These are phyloP conservation scores for Pachyuromys duprasi DNA, from an alignment of 2,797 vertebrate genomes.

Conservation along the genomic window DNA sequence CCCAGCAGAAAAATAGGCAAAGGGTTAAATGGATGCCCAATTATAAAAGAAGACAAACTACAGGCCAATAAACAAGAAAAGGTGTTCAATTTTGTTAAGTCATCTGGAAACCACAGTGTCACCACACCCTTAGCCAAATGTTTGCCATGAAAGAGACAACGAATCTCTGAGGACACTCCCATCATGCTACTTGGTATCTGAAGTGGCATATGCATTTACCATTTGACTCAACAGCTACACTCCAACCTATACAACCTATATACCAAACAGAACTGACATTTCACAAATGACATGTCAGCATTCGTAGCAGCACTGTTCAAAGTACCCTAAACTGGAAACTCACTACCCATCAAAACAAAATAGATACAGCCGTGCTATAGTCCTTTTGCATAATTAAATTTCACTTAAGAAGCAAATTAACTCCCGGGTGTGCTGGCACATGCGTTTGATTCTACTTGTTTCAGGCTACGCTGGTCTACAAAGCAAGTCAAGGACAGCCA, in stretches of 20 bases:
- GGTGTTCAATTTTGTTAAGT: not conserved
- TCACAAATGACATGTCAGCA: not conserved
- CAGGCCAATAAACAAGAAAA: conserved; percentile 12
- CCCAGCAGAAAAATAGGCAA: not conserved
- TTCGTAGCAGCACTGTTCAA: not conserved
- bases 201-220: not conserved
- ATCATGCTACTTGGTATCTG: not conserved
- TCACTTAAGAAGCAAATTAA: conserved; percentile 10
- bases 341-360: not conserved
- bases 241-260: not conserved
- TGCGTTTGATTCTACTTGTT: too few species aligned
- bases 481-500: too few species aligned
- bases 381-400: not conserved
- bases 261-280: not conserved
- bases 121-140: not conserved
- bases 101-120: not conserved
- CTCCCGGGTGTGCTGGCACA: not conserved
- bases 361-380: not conserved
- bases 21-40: not conserved
- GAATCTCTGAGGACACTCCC: not conserved
- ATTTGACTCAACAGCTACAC: not conserved
- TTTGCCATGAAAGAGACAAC: not conserved
- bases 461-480: too few species aligned
- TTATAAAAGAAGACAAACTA: conserved; percentile 21
- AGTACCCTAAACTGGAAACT: not conserved